Evolutionary conservation across 2,113 vertebrate genomes (phyloP).

Genomic region (Ceuthmochares aereus): DNA sequence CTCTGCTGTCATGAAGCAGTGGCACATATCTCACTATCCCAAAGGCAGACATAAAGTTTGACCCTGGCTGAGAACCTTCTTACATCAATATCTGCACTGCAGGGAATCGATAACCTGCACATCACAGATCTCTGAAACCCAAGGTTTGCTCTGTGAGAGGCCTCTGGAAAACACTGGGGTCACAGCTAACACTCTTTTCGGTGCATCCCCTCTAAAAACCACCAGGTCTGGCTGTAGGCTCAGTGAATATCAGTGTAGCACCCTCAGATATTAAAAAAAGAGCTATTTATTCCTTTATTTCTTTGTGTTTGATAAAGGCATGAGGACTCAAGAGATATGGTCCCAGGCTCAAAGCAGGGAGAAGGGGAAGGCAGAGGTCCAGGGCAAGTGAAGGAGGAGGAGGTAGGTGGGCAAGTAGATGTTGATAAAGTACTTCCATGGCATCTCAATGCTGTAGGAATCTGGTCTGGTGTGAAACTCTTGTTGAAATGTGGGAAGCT

Average conservation of each 20-base stretch:
- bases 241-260: neutral
- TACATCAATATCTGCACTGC: neutral
- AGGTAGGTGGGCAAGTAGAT: neutral
- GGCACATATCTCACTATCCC: neutral
- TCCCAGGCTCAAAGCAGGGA: neutral
- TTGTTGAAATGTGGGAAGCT: neutral
- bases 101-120: neutral
- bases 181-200: neutral
- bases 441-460: fast-evolving
- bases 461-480: neutral
- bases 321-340: neutral
- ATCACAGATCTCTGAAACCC: neutral
- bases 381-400: neutral
- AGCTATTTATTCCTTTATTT: neutral
- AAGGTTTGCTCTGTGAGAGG: neutral
- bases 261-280: neutral
- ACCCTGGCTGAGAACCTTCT: neutral
- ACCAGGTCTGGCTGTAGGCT: neutral
- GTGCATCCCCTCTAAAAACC: neutral
- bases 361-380: neutral
- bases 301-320: neutral
- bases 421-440: neutral
- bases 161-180: fast-evolving
- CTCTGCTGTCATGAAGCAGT: neutral
- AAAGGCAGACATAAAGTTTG: neutral